Percentiles rank a stretch among this genome's conserved stretches.
Conservation (phyloP, 2,888 invertebrate species). For the Melieria picta region DNA sequence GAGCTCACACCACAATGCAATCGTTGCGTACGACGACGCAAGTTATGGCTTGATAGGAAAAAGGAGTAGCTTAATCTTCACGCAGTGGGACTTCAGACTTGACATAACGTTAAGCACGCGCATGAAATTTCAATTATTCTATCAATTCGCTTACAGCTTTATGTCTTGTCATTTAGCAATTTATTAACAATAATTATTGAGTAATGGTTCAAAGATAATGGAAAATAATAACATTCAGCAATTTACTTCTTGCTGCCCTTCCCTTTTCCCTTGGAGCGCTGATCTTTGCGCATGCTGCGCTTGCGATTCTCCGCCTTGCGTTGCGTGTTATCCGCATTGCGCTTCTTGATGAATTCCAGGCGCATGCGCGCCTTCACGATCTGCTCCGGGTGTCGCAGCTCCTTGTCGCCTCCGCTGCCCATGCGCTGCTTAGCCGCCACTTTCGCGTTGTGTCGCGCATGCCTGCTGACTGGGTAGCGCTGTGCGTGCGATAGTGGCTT, state of each 20-base stretch:
- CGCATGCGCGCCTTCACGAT: conserved; percentile 77
- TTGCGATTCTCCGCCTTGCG: conserved; percentile 66
- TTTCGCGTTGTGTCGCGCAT: conserved; percentile 83
- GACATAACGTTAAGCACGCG: too few species aligned
- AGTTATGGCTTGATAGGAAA: too few species aligned
- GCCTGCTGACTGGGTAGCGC: conserved; percentile 72
- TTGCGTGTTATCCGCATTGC: conserved; percentile 68
- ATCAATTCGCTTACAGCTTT: too few species aligned
- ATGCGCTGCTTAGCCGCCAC: conserved; percentile 70
- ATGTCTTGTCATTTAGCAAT: too few species aligned
- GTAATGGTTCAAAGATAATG: too few species aligned
- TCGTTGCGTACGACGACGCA: too few species aligned
- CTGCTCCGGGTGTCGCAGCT: conserved; percentile 79
- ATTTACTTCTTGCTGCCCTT: background rate
- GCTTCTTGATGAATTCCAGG: conserved; percentile 71
- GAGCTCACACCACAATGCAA: too few species aligned
- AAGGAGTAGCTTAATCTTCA: too few species aligned
- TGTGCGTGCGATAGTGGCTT: conserved; percentile 56
- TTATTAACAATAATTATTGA: too few species aligned
- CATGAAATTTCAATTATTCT: too few species aligned
- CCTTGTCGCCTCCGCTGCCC: conserved; percentile 67
- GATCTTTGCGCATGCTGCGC: conserved; percentile 61
- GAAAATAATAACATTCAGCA: too few species aligned
- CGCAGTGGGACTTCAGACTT: too few species aligned
- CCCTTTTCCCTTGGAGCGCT: conserved; percentile 34